phyloP scores from a whole-genome alignment of 2,113 vertebrate genomes.

The Paracanthobrama guichenoti region DNA sequence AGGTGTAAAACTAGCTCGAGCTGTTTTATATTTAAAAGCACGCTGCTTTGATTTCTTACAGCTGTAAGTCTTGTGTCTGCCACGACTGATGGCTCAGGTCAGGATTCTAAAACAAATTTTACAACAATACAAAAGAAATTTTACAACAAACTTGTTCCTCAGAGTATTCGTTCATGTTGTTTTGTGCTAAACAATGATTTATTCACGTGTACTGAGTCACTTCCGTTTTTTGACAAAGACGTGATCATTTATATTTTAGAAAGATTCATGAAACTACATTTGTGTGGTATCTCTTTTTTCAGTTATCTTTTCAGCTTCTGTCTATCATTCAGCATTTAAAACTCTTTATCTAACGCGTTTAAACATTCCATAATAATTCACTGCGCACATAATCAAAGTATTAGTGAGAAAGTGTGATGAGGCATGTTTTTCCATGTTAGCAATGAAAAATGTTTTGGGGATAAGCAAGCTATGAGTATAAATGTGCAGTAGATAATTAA shows the following conservation, averaged over 20 bases:
- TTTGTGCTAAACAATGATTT: neutral
- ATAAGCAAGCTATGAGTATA: constrained; percentile 20
- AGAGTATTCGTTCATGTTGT: neutral
- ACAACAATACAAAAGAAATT: neutral
- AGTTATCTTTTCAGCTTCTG: neutral
- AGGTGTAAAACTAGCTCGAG: neutral
- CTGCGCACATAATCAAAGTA: neutral
- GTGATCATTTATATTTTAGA: neutral
- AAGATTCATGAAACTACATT: neutral
- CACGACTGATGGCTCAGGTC: neutral
- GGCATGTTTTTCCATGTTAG: constrained; percentile 18
- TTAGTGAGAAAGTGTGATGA: neutral
- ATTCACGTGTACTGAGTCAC: neutral
- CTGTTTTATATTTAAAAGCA: constrained; percentile 29
- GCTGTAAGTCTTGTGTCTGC: neutral
- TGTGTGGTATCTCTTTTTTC: constrained; percentile 16
- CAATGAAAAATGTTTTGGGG: neutral
- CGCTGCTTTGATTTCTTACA: constrained; percentile 19
- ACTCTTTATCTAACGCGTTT: neutral
- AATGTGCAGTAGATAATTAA: constrained; percentile 60
- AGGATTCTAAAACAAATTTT: constrained; percentile 26
- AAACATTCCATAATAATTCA: constrained; percentile 3
- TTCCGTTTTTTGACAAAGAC: neutral
- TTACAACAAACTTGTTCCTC: neutral
- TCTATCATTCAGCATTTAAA: neutral